Evolutionary conservation across 2,113 vertebrate species (phyloP).

Genomic region (Macroglossus sobrinus): DNA sequence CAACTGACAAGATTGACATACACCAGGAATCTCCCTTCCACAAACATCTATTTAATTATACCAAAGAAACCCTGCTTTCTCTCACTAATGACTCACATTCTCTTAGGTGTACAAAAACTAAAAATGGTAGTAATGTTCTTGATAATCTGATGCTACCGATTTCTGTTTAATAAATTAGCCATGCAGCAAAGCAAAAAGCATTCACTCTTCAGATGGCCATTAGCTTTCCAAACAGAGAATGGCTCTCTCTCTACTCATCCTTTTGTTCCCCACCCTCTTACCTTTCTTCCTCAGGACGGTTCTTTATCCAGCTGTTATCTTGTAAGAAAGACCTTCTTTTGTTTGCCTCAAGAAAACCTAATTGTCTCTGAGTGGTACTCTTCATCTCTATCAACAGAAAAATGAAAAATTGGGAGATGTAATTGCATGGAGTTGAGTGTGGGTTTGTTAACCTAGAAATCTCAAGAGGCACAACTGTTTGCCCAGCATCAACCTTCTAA

Average conservation of each 20-base stretch:
- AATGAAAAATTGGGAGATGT: neutral
- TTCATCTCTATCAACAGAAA: constrained; percentile 75
- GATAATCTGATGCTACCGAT: neutral
- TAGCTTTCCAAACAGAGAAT: neutral
- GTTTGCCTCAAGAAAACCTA: constrained; percentile 83
- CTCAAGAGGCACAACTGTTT: neutral
- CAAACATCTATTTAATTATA: neutral
- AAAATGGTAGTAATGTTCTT: neutral
- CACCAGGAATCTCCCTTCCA: neutral
- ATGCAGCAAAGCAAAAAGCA: neutral
- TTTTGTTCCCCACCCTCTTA: constrained; percentile 25
- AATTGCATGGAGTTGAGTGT: neutral
- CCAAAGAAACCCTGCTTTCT: neutral
- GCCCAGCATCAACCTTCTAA: neutral
- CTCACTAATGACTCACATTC: neutral
- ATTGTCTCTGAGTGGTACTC: constrained; percentile 76
- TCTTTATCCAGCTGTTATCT: constrained; percentile 96
- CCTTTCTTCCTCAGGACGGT: constrained; percentile 84
- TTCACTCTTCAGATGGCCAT: neutral
- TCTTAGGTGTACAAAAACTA: neutral
- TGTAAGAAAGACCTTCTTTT: constrained; percentile 87
- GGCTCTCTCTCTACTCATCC: neutral
- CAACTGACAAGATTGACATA: neutral
- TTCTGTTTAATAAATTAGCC: neutral
- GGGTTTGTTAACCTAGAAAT: constrained; percentile 18